Percentiles rank a stretch among this genome's conserved stretches.
phyloP scores from a whole-genome alignment of 2,888 invertebrate species.

The Digitonthophagus gazella region DNA sequence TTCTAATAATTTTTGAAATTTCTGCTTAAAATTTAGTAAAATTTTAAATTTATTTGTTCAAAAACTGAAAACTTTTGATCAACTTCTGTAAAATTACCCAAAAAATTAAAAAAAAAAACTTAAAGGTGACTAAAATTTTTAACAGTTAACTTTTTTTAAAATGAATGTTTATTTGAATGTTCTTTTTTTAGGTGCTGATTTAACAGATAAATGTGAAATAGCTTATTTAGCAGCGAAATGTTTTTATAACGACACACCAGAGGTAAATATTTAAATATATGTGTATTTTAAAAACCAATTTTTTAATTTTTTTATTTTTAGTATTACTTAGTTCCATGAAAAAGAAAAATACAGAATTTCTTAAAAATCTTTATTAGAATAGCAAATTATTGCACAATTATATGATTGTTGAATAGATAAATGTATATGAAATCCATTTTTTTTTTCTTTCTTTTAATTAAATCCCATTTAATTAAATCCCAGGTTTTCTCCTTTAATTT shows the following conservation, averaged over 20 bases:
- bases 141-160: no score
- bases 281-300: no score
- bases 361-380: conserved; percentile 45
- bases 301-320: not conserved
- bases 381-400: conserved; percentile 46
- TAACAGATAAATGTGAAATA: conserved; percentile 54
- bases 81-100: no score
- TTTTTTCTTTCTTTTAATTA: no score
- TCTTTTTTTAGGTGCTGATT: conserved; percentile 47
- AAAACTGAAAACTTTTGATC: no score
- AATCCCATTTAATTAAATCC: no score
- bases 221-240: conserved; percentile 54
- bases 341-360: conserved; percentile 30
- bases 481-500: no score
- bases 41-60: no score
- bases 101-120: no score
- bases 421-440: conserved; percentile 28
- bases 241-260: conserved; percentile 53
- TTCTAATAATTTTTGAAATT: no score
- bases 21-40: no score
- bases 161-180: not conserved
- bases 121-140: no score
- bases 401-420: conserved; percentile 43
- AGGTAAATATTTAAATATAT: conserved; percentile 16
- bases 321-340: conserved; percentile 3